phyloP scores from a whole-genome alignment of 2,113 vertebrate genomes.

The Helogale parvula region DNA sequence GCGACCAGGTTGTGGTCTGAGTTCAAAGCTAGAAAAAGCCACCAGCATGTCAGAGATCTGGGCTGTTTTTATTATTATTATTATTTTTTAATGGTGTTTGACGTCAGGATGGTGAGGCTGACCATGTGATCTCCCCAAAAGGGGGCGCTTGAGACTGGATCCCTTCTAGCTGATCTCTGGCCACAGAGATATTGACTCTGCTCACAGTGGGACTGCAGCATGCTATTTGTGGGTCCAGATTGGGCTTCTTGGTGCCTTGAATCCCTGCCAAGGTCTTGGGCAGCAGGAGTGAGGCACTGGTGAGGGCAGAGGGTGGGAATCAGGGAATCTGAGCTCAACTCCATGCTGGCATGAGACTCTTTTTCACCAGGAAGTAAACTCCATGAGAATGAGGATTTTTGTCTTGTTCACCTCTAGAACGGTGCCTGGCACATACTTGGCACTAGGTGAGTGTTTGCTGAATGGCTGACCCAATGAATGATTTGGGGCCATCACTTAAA shows the following conservation, averaged over 20 bases:
- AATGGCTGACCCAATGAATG: neutral
- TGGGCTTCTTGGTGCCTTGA: neutral
- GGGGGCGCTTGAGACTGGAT: neutral
- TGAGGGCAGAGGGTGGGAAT: neutral
- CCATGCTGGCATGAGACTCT: neutral
- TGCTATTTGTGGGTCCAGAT: neutral
- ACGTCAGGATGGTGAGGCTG: fast-evolving
- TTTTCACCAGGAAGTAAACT: neutral
- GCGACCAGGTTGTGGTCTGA: neutral
- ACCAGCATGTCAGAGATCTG: neutral
- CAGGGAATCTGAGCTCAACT: neutral
- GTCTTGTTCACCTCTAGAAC: neutral
- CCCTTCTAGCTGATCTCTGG: neutral
- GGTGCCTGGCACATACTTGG: neutral
- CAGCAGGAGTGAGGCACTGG: neutral
- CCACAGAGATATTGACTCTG: neutral
- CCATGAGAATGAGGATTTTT: neutral
- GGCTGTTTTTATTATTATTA: neutral
- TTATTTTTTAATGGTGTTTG: neutral
- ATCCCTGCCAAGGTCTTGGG: neutral
- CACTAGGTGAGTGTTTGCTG: neutral
- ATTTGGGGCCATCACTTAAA: neutral
- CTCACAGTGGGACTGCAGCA: neutral
- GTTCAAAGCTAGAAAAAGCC: fast-evolving
- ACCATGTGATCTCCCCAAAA: neutral